Base-by-base conservation (phyloP, 2,888 invertebrate genomes). In the Heteromyza rotundicornis region DNA sequence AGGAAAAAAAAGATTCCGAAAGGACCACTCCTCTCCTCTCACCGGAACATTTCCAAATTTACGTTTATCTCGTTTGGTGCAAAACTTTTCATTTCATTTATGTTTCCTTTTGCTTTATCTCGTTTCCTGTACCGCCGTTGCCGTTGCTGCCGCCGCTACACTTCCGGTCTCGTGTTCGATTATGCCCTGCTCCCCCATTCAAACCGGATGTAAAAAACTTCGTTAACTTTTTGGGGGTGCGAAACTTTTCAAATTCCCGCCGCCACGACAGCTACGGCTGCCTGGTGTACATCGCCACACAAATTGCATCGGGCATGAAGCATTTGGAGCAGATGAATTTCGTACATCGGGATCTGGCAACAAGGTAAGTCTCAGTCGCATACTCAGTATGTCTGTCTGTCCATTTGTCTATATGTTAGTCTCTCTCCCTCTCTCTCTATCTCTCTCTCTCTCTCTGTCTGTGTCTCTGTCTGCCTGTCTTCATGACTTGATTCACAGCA, bases 271-370 rank as follows among this genome's bases (percentile, higher is more conserved):
- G 92, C 85, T 92, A 92, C 83, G 92, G 92, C 74, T 90, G 91
- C 84, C 87, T 94, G 82, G 89, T 94, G 76, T 92, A 90, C 85
- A 92, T 94, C 88, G 92, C 92, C 68, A 89, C 90, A 68, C 93
- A 95, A 86, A 90, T 95, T 81, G 91, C 94, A 71, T 92, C 93
- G 64, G 95, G 94, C 69, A 94, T 95, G 92, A 92, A 94, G 84
- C 92, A 94, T 84, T 86, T 95, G 81, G 94, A 95, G 84, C 89
- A 90, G 70, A 87, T 90, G 82, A 90, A 91, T 84, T 92, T 92
- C 84, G 90, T 95, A 70, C 94, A 95, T 85, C 88, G 92, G 76
- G 94, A 95, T 85, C 86, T 95, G 74, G 93, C 94, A 70, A 89
- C 94, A 73, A 89, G 90, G 90, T 90, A 85, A 87, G 82, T 79